These are phyloP conservation scores for Nestor notabilis DNA, from an alignment of 2,113 vertebrate genomes.

Conservation along the genomic window DNA sequence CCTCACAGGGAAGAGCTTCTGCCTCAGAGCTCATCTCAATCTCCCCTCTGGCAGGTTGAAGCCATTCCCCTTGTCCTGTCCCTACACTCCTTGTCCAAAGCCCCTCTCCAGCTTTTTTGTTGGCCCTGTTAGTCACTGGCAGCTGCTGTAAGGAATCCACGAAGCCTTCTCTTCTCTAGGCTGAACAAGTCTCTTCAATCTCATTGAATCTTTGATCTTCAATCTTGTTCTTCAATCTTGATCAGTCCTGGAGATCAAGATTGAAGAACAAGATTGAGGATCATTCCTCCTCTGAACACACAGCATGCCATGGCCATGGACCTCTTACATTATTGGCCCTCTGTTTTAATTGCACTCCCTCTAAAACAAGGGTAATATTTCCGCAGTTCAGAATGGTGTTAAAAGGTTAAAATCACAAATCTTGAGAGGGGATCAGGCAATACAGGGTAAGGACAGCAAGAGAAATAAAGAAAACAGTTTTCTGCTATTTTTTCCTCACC, in stretches of 20 bases:
- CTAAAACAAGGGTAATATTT: neutral
- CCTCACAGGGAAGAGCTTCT: no score
- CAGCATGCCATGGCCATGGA: fast-evolving
- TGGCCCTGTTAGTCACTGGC: neutral
- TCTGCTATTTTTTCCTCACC: neutral
- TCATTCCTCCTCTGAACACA: neutral
- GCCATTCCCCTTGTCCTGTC: neutral
- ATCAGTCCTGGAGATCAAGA: neutral
- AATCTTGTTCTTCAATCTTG: neutral
- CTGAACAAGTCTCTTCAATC: neutral
- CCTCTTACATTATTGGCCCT: neutral
- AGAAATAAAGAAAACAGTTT: slow-evolving; percentile 30
- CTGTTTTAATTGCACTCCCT: neutral
- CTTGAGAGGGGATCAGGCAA: neutral
- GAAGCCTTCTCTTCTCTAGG: neutral
- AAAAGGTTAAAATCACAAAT: slow-evolving; percentile 33
- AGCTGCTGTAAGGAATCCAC: neutral
- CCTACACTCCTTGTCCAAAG: neutral
- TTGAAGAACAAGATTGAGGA: neutral
- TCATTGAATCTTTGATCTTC: neutral
- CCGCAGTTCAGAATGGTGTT: neutral
- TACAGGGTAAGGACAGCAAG: neutral
- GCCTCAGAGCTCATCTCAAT: no score
- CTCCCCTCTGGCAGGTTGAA: neutral
- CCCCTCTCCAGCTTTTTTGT: neutral